A percentile compares a stretch with the other conserved stretches of the same genome.
These are phyloP conservation scores for Cyanoderma ruficeps DNA, from an alignment of 2,113 vertebrate genomes.

Conservation along the genomic window DNA sequence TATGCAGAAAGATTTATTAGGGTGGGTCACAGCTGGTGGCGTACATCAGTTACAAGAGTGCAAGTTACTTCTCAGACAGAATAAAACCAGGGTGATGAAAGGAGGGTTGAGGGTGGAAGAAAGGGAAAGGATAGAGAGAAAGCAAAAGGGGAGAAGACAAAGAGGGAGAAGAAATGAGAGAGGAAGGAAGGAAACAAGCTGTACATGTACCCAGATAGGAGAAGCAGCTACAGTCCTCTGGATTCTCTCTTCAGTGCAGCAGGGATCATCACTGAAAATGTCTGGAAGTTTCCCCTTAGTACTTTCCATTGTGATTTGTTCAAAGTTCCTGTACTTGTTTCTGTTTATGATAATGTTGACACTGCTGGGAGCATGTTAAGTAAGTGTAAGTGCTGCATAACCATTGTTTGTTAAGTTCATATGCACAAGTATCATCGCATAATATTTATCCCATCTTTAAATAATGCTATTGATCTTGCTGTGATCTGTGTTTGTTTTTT, in stretches of 20 bases:
- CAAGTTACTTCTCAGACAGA: neutral
- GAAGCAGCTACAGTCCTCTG: neutral
- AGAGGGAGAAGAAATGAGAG: neutral
- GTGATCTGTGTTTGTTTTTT: neutral
- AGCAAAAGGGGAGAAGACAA: neutral
- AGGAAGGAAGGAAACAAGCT: neutral
- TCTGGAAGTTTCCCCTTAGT: neutral
- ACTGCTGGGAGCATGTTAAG: neutral
- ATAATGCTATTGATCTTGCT: neutral
- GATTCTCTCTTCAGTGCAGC: neutral
- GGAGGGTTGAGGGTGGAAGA: neutral
- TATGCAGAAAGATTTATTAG: neutral
- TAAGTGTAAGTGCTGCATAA: neutral
- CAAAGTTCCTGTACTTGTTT: neutral
- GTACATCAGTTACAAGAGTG: neutral
- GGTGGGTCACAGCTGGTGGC: neutral
- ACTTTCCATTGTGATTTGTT: neutral
- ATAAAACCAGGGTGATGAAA: neutral
- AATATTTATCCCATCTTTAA: neutral
- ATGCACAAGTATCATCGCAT: neutral
- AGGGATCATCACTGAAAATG: neutral
- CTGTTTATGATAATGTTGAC: neutral
- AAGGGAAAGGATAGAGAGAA: neutral
- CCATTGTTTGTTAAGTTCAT: neutral
- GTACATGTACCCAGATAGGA: neutral